phyloP scores from a whole-genome alignment of 2,888 invertebrate genomes.

The Scaptomyza parva region DNA sequence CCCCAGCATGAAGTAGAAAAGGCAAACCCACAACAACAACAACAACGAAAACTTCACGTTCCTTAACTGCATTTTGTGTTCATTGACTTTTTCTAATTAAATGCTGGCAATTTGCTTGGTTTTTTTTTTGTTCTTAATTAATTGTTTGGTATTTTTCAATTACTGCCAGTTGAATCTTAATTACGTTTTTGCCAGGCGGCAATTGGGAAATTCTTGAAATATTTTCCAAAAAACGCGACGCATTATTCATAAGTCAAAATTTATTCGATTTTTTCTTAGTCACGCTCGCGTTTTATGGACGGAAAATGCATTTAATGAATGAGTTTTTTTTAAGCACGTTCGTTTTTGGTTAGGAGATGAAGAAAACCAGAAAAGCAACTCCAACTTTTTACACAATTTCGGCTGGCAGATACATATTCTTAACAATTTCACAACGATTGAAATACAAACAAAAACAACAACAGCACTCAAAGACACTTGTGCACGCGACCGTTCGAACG shows the following conservation, averaged over 20 bases:
- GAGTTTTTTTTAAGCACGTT: background rate
- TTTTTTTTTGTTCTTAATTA: constrained; percentile 1
- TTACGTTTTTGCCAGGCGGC: background rate
- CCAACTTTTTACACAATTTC: background rate
- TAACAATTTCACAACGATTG: background rate
- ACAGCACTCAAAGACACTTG: background rate
- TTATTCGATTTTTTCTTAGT: background rate
- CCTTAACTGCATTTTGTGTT: constrained; percentile 47
- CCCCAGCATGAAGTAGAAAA: background rate
- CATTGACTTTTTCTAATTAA: constrained; percentile 29
- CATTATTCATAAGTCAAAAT: background rate
- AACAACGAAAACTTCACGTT: constrained; percentile 17
- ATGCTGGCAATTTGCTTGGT: background rate
- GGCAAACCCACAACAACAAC: background rate
- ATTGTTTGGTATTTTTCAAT: constrained; percentile 10
- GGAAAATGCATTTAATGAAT: background rate
- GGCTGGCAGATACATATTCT: background rate
- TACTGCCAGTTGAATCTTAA: constrained; percentile 2
- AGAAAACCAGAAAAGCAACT: background rate
- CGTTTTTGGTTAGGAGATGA: background rate
- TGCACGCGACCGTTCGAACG: constrained; percentile 10
- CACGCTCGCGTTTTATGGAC: constrained; percentile 5
- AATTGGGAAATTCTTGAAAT: constrained; percentile 1
- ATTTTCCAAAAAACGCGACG: background rate
- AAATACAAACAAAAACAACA: background rate